phyloP scores from a whole-genome alignment of 2,888 invertebrate genomes.

The Eilema caniola region DNA sequence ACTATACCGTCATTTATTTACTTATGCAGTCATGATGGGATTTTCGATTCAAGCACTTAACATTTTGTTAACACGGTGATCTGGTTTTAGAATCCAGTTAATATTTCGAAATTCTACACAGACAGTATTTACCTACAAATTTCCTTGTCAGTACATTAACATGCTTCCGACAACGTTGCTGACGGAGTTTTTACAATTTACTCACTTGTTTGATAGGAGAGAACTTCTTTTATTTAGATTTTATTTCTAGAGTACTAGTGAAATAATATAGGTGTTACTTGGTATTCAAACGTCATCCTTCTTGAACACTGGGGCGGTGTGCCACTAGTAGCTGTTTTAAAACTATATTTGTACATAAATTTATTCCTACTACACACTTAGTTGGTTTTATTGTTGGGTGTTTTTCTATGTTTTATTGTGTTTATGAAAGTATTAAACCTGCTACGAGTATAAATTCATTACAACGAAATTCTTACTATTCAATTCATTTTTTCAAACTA shows the following conservation, averaged over 20 bases:
- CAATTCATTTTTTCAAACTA: too few species aligned
- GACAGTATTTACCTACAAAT: slow-evolving; percentile 35
- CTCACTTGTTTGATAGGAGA: slow-evolving; percentile 30
- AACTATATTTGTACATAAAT: slow-evolving; percentile 13
- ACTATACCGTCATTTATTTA: slow-evolving; percentile 24
- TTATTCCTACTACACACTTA: slow-evolving; percentile 30
- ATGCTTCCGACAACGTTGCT: slow-evolving; percentile 48
- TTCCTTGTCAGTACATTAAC: slow-evolving; percentile 34
- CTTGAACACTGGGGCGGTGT: slow-evolving; percentile 40
- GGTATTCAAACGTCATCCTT: slow-evolving; percentile 44
- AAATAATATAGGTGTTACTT: slow-evolving; percentile 36
- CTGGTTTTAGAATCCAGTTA: slow-evolving; percentile 37
- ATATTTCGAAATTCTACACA: slow-evolving; percentile 42
- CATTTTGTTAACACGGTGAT: slow-evolving; percentile 32
- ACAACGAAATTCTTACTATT: too few species aligned
- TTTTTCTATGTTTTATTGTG: too few species aligned
- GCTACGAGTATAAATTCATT: too few species aligned
- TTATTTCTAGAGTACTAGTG: slow-evolving; percentile 28
- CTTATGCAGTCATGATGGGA: slow-evolving; percentile 19
- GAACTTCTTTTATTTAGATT: slow-evolving; percentile 30
- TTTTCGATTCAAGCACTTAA: slow-evolving; percentile 32
- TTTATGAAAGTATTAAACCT: too few species aligned
- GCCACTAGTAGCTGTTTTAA: slow-evolving; percentile 39
- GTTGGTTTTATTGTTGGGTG: slow-evolving; percentile 19
- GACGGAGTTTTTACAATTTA: slow-evolving; percentile 39